Evolutionary conservation across 2,888 invertebrate species (phyloP).

Genomic region (Chrysolina haemoptera): DNA sequence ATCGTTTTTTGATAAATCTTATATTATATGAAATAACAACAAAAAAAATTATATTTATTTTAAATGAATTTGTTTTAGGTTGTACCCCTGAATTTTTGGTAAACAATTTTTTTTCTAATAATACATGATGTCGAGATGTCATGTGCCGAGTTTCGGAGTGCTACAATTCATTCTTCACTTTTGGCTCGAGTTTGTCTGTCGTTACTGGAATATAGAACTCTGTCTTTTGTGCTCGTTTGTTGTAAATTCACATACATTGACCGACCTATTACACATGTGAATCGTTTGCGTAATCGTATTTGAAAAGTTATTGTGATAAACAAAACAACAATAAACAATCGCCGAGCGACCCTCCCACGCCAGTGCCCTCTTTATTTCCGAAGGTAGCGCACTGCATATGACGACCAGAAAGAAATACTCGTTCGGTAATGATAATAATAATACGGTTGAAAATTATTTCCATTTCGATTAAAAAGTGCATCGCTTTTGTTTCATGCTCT

Average conservation of each 20-base stretch:
- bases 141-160: too few relatives aligned
- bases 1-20: too few relatives aligned
- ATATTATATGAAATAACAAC: too few relatives aligned
- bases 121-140: too few relatives aligned
- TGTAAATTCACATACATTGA: constrained; percentile 1
- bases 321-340: constrained; percentile 45
- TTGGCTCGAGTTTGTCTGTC: too few relatives aligned
- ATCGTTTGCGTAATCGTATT: constrained; percentile 29
- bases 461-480: constrained; percentile 19
- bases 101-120: too few relatives aligned
- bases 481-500: constrained; percentile 26
- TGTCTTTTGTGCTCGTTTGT: not conserved
- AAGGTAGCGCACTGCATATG: constrained; percentile 22
- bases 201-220: too few relatives aligned
- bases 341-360: constrained; percentile 37
- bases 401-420: constrained; percentile 44
- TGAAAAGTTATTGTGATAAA: constrained; percentile 41
- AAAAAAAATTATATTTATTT: too few relatives aligned
- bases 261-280: constrained; percentile 25
- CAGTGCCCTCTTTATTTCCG: constrained; percentile 24
- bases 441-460: constrained; percentile 27
- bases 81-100: too few relatives aligned
- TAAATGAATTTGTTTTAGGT: too few relatives aligned
- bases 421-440: constrained; percentile 38
- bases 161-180: too few relatives aligned